Conservation (phyloP, 2,888 invertebrate species). For the Drosophila gaucha region DNA sequence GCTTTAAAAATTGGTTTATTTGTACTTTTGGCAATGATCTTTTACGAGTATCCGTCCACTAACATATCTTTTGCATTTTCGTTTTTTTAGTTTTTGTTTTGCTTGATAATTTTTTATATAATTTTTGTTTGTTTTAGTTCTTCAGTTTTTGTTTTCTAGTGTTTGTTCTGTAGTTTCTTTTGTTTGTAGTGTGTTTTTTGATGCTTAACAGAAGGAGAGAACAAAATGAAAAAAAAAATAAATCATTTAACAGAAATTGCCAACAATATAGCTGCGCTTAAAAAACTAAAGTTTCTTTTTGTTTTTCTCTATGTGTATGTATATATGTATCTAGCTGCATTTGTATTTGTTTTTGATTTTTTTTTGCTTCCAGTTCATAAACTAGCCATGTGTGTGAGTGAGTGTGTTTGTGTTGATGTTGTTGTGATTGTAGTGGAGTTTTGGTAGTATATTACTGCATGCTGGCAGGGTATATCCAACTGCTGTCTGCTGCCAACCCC, state of each 20-base stretch:
- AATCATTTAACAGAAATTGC: constrained; percentile 69
- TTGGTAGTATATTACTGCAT: constrained; percentile 47
- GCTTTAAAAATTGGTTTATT: constrained; percentile 81
- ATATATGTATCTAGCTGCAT: constrained; percentile 66
- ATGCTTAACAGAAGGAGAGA: constrained; percentile 48
- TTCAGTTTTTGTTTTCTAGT: constrained; percentile 44
- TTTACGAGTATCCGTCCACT: constrained; percentile 74
- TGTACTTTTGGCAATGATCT: constrained; percentile 85
- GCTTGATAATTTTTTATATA: constrained; percentile 22
- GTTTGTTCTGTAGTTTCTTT: constrained; percentile 55
- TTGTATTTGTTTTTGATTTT: constrained; percentile 27
- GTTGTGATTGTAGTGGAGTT: constrained; percentile 42
- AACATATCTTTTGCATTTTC: constrained; percentile 70
- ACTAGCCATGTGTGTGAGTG: constrained; percentile 43
- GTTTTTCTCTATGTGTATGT: constrained; percentile 23
- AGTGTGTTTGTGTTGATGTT: constrained; percentile 32
- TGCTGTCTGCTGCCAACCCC: constrained; percentile 15
- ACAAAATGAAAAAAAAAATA: constrained; percentile 34
- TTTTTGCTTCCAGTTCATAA: constrained; percentile 39
- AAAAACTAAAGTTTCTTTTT: constrained; percentile 55
- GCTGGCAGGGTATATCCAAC: constrained; percentile 48
- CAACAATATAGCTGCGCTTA: constrained; percentile 65
- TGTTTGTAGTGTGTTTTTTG: constrained; percentile 47
- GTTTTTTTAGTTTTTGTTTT: constrained; percentile 35
- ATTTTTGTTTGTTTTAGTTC: constrained; percentile 33